Conservation (phyloP, 2,888 invertebrate genomes). For the Lamproptera curius region DNA sequence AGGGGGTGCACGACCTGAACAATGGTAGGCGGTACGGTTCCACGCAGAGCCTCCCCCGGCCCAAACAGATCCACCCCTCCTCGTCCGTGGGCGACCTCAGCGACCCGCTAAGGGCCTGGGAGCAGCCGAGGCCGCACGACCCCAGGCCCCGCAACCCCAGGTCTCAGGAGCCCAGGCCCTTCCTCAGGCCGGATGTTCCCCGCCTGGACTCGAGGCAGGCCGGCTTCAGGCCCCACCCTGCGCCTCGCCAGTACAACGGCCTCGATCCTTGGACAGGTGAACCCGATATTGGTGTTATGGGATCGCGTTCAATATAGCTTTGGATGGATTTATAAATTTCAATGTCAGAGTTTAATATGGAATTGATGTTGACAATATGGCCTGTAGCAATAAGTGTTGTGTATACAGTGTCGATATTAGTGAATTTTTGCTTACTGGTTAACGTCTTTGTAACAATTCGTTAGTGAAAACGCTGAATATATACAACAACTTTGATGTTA, state of each 20-base stretch:
- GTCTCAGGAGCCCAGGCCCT: slow-evolving; percentile 24
- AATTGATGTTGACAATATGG: too few relatives aligned
- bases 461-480: too few relatives aligned
- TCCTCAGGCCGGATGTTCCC: slow-evolving; percentile 3
- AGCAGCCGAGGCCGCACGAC: slow-evolving; percentile 39
- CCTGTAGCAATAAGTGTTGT: not conserved
- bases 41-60: slow-evolving; percentile 65
- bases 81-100: slow-evolving; percentile 66
- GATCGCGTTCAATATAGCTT: not conserved
- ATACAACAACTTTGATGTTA: too few relatives aligned
- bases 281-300: slow-evolving; percentile 25
- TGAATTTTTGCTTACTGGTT: too few relatives aligned
- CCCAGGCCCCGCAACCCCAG: too few relatives aligned
- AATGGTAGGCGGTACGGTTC: slow-evolving; percentile 80
- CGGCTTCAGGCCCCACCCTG: slow-evolving; percentile 57
- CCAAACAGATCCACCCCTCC: slow-evolving; percentile 53
- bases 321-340: not conserved
- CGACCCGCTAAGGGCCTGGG: slow-evolving; percentile 66
- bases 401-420: too few relatives aligned
- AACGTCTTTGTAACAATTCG: too few relatives aligned
- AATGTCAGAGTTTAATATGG: too few relatives aligned
- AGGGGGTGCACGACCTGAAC: slow-evolving; percentile 84
- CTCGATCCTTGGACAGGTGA: slow-evolving; percentile 80
- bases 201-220: slow-evolving; percentile 25
- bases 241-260: slow-evolving; percentile 66